Evolutionary conservation across 2,113 vertebrate species (phyloP).

Genomic region (Chitala chitala): DNA sequence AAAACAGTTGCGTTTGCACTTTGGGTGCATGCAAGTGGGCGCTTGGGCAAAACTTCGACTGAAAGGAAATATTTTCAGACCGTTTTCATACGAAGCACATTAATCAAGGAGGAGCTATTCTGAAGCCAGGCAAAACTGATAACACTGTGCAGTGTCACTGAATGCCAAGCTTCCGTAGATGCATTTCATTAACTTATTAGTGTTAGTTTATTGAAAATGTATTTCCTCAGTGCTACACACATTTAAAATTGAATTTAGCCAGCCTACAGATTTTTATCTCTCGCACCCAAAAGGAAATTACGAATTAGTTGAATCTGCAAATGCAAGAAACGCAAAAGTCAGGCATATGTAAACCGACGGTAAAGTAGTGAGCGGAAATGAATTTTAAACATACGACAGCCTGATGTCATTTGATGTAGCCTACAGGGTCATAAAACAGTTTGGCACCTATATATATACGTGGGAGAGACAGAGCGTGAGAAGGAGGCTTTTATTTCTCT

Average conservation of each 20-base stretch:
- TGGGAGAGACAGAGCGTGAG: background rate
- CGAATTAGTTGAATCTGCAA: background rate
- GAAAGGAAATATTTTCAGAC: background rate
- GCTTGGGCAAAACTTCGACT: no score
- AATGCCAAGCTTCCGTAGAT: background rate
- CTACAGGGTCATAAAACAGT: background rate
- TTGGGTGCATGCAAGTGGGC: no score
- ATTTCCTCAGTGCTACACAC: background rate
- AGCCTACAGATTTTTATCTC: background rate
- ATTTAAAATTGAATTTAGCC: background rate
- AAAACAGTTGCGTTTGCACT: background rate
- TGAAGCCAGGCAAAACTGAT: background rate
- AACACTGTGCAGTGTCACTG: background rate
- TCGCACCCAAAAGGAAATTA: background rate
- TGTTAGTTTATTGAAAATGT: background rate
- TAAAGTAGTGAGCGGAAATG: no score
- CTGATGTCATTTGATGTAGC: background rate
- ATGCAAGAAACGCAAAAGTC: background rate
- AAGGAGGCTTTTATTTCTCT: background rate
- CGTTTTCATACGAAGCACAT: background rate
- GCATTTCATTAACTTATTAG: background rate
- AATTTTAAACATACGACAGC: background rate
- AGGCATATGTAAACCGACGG: background rate
- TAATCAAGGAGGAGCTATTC: background rate
- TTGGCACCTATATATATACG: background rate